Conservation (phyloP, 2,797 vertebrate species). For the Meriones psammophilus region DNA sequence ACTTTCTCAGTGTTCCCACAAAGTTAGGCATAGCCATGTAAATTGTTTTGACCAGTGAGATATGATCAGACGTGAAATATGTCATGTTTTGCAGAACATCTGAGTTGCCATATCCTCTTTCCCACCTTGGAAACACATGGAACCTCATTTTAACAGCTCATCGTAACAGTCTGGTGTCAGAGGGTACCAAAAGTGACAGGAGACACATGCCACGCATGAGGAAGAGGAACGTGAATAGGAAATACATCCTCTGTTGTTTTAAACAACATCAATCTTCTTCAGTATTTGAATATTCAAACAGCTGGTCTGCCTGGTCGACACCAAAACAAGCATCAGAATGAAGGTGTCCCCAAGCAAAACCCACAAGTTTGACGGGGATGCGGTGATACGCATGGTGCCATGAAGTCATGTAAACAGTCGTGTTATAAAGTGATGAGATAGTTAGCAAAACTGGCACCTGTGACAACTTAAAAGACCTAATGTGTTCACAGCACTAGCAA, state of each 20-base stretch:
- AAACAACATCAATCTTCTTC: constrained; percentile 25
- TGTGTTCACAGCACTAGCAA: background rate
- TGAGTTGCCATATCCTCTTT: background rate
- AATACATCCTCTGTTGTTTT: background rate
- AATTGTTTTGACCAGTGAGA: constrained; percentile 4
- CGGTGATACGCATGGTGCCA: background rate
- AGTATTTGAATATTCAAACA: background rate
- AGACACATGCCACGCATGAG: background rate
- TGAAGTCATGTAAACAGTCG: background rate
- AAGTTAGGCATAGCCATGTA: background rate
- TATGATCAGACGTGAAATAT: background rate
- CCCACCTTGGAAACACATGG: constrained; percentile 35
- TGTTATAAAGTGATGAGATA: background rate
- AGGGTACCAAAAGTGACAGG: background rate
- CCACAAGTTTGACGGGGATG: background rate
- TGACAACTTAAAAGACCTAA: background rate
- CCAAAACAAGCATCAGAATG: constrained; percentile 34
- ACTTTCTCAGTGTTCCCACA: background rate
- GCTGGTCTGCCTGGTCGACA: background rate
- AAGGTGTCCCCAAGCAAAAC: constrained; percentile 7
- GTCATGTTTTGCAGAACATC: background rate
- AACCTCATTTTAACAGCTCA: background rate
- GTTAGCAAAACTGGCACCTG: background rate
- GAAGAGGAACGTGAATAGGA: background rate
- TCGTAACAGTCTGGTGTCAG: background rate